These are phyloP conservation scores for Actinernus sp. DNA, from an alignment of 92 coral and sea anemone genomes.

Conservation along the genomic window DNA sequence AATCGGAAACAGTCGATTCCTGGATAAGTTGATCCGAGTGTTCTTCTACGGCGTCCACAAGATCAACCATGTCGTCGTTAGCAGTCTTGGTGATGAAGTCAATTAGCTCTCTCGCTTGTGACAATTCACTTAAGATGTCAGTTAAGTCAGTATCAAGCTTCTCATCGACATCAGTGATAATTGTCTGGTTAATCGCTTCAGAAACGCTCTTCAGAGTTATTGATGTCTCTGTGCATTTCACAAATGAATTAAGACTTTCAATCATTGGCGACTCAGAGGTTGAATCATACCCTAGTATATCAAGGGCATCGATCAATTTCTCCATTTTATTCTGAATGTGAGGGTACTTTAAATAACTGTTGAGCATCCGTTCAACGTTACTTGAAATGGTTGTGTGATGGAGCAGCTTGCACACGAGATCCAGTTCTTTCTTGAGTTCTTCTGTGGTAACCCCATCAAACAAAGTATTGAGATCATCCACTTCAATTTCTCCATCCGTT, in stretches of 20 bases:
- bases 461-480: conserved; percentile 32
- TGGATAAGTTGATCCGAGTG: conserved; percentile 96
- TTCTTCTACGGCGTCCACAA: conserved; percentile 97
- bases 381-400: background rate
- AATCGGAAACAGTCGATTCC: conserved; percentile 90
- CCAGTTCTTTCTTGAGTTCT: conserved; percentile 59
- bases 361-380: conserved; percentile 21
- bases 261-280: background rate
- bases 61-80: conserved; percentile 87
- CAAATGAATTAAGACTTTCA: conserved; percentile 28
- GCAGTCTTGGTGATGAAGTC: conserved; percentile 78
- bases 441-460: conserved; percentile 32
- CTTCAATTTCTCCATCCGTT: conserved; percentile 12
- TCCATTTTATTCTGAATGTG: conserved; percentile 42
- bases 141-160: conserved; percentile 57
- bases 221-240: background rate
- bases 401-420: conserved; percentile 26
- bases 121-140: conserved; percentile 60
- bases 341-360: conserved; percentile 48
- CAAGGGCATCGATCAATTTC: conserved; percentile 34
- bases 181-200: conserved; percentile 9
- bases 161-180: conserved; percentile 38
- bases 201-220: conserved; percentile 24
- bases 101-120: conserved; percentile 70
- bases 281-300: conserved; percentile 52